phyloP scores from a whole-genome alignment of 2,113 vertebrate species.

The Toxotes chatareus region DNA sequence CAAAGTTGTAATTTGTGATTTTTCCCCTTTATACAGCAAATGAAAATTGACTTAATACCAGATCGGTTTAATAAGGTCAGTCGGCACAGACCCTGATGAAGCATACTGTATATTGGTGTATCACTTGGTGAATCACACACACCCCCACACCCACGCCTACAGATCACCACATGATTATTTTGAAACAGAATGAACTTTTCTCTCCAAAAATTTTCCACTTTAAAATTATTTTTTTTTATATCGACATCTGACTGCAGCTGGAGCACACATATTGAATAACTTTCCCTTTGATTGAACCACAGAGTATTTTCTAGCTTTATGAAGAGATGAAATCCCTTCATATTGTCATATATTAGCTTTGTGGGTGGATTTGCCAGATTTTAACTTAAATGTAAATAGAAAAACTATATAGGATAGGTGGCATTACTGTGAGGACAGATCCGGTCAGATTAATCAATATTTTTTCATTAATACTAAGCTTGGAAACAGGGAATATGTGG shows the following conservation, averaged over 20 bases:
- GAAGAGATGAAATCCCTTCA: background rate
- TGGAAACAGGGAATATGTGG: background rate
- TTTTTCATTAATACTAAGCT: conserved; percentile 18
- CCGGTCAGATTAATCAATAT: conserved; percentile 6
- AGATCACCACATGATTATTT: background rate
- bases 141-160: too few relatives aligned
- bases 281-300: too few relatives aligned
- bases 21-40: background rate
- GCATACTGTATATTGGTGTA: too few relatives aligned
- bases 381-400: background rate
- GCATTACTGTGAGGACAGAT: background rate
- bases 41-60: background rate
- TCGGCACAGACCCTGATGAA: too few relatives aligned
- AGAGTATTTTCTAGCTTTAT: background rate
- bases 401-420: background rate
- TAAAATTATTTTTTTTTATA: too few relatives aligned
- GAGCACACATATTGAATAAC: background rate
- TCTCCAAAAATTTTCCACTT: too few relatives aligned
- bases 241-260: background rate
- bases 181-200: too few relatives aligned
- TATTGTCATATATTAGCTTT: background rate
- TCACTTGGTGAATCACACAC: too few relatives aligned
- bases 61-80: background rate
- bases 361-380: background rate
- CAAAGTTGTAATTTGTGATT: background rate